Conservation (phyloP, 2,888 invertebrate species). For the Deilephila elpenor region DNA sequence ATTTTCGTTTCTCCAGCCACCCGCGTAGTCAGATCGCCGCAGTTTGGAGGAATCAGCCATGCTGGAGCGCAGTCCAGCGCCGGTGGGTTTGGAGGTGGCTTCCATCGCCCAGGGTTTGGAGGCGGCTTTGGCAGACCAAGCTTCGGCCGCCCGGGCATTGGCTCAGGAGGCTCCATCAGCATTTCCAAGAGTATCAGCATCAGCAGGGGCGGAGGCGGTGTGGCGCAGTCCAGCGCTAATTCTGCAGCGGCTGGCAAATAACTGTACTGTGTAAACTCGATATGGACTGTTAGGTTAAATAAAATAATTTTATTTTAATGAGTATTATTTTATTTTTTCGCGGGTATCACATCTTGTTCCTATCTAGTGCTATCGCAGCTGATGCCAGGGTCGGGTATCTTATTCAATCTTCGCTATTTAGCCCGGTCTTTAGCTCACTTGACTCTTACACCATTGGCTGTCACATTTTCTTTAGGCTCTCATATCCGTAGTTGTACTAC, state of each 20-base stretch:
- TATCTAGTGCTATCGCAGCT: too few species aligned
- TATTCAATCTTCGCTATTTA: too few species aligned
- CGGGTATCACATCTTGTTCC: too few species aligned
- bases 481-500: too few species aligned
- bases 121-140: slow-evolving; percentile 32
- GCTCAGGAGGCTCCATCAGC: slow-evolving; percentile 44
- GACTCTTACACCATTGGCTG: too few species aligned
- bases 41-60: slow-evolving; percentile 49
- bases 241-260: slow-evolving; percentile 41
- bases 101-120: slow-evolving; percentile 35
- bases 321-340: too few species aligned
- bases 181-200: slow-evolving; percentile 61
- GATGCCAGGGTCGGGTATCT: too few species aligned
- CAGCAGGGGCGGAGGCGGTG: slow-evolving; percentile 40
- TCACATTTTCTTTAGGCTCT: too few species aligned
- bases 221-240: slow-evolving; percentile 40
- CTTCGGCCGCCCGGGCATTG: slow-evolving; percentile 31
- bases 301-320: not conserved
- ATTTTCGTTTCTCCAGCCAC: slow-evolving; percentile 43
- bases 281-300: not conserved
- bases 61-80: slow-evolving; percentile 51
- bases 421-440: too few species aligned
- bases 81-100: slow-evolving; percentile 47
- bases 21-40: slow-evolving; percentile 53
- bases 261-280: not conserved